Percentiles rank a stretch among this genome's conserved stretches.
Conservation (phyloP, 2,113 vertebrate genomes). For the Brachionichthys hirsutus region DNA sequence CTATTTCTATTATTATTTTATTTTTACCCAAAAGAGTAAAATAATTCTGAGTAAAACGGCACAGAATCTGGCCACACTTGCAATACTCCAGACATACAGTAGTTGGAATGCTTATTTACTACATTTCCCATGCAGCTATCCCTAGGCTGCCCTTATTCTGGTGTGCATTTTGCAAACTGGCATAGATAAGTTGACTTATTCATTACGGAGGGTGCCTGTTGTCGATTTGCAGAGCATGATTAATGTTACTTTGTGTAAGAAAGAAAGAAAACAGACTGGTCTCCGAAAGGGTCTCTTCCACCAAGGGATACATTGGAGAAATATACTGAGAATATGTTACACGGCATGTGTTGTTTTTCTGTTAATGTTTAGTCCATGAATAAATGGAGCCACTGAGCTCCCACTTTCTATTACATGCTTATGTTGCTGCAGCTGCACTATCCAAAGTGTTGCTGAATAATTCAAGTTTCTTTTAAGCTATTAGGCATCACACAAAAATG, state of each 20-base stretch:
- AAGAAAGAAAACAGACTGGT: conserved; percentile 56
- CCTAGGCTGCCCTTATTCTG: conserved; percentile 60
- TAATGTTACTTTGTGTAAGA: conserved; percentile 65
- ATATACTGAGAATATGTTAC: conserved; percentile 55
- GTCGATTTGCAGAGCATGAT: conserved; percentile 67
- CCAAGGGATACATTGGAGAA: conserved; percentile 39
- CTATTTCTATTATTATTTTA: conserved; percentile 35
- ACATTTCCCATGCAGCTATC: conserved; percentile 58
- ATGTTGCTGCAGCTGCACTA: conserved; percentile 15
- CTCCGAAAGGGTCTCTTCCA: conserved; percentile 49
- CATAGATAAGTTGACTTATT: conserved; percentile 72
- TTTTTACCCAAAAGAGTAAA: conserved; percentile 43
- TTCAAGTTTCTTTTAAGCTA: conserved; percentile 8
- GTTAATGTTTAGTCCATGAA: conserved; percentile 35
- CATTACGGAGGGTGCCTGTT: conserved; percentile 68
- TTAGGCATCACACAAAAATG: conserved; percentile 1
- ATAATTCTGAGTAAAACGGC: conserved; percentile 56
- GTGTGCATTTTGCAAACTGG: conserved; percentile 59
- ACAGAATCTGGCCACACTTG: conserved; percentile 47
- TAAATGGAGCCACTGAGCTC: conserved; percentile 26
- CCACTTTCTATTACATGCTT: conserved; percentile 14
- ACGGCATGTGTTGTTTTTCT: conserved; percentile 20
- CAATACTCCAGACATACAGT: conserved; percentile 47
- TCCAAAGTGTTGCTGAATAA: conserved; percentile 25
- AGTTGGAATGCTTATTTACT: conserved; percentile 63